These are phyloP conservation scores for Parthenolecanium corni DNA, from an alignment of 2,888 invertebrate species.

Conservation along the genomic window DNA sequence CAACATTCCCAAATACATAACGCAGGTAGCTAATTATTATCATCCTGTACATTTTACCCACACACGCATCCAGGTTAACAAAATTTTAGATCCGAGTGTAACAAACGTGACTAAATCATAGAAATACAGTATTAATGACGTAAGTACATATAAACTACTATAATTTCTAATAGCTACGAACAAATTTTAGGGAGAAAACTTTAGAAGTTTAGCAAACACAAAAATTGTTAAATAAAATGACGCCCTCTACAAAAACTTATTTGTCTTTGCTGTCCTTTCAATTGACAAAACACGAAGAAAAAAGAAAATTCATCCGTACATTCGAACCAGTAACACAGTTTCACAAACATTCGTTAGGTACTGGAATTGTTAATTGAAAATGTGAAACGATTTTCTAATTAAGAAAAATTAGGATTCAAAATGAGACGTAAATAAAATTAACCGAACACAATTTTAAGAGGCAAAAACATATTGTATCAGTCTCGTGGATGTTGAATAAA, in stretches of 20 bases:
- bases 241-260: not conserved
- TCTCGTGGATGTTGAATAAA: too few relatives aligned
- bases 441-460: too few relatives aligned
- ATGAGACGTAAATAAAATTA: too few relatives aligned
- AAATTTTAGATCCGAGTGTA: not conserved
- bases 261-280: not conserved
- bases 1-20: slow-evolving; percentile 21
- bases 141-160: not conserved
- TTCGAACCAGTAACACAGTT: too few relatives aligned
- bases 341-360: too few relatives aligned
- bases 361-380: too few relatives aligned
- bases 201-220: too few relatives aligned
- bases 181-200: not conserved
- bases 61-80: not conserved
- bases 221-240: not conserved
- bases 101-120: not conserved
- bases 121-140: not conserved
- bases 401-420: too few relatives aligned
- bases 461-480: too few relatives aligned
- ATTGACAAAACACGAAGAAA: not conserved
- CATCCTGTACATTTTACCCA: slow-evolving; percentile 1
- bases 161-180: not conserved
- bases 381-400: too few relatives aligned
- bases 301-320: too few relatives aligned
- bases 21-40: slow-evolving; percentile 7